These are phyloP conservation scores for Drosophila miranda DNA, from an alignment of 1,140 invertebrate species.

Conservation along the genomic window DNA sequence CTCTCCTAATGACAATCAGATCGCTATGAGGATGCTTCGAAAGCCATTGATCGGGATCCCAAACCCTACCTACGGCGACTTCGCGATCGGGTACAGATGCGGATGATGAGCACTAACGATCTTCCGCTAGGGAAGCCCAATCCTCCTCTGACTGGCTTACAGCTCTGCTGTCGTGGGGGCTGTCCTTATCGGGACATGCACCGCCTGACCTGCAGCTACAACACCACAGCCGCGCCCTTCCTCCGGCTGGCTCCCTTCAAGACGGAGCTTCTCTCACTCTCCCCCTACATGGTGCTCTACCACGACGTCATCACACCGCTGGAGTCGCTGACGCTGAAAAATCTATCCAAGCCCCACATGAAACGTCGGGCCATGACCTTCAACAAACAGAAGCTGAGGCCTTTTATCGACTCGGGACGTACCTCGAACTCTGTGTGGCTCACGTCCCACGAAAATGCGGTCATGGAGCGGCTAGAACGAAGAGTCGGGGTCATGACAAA, in stretches of 20 bases:
- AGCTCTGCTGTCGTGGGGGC: too few relatives aligned
- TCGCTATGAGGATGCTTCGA: too few relatives aligned
- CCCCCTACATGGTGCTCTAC: conserved; percentile 16
- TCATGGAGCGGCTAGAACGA: background rate
- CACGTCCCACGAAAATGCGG: background rate
- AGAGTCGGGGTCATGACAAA: conserved; percentile 2
- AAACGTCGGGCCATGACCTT: background rate
- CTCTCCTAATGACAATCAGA: too few relatives aligned
- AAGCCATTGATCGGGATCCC: too few relatives aligned
- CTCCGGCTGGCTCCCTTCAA: conserved; percentile 34
- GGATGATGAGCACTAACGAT: too few relatives aligned
- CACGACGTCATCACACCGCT: conserved; percentile 11
- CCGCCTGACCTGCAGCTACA: conserved; percentile 20
- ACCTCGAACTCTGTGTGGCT: conserved; percentile 26
- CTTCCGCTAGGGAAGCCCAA: too few relatives aligned
- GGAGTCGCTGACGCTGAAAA: background rate
- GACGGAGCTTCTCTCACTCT: conserved; percentile 23
- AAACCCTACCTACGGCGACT: too few relatives aligned
- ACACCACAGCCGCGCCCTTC: conserved; percentile 13
- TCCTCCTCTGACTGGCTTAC: too few relatives aligned
- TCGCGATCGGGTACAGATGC: too few relatives aligned
- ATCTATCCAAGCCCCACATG: background rate
- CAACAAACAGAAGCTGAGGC: background rate
- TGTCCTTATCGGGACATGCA: too few relatives aligned
- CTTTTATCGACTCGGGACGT: too few relatives aligned